These are phyloP conservation scores for Sinocyclocheilus rhinocerous DNA, from an alignment of 2,113 vertebrate species.

Conservation along the genomic window DNA sequence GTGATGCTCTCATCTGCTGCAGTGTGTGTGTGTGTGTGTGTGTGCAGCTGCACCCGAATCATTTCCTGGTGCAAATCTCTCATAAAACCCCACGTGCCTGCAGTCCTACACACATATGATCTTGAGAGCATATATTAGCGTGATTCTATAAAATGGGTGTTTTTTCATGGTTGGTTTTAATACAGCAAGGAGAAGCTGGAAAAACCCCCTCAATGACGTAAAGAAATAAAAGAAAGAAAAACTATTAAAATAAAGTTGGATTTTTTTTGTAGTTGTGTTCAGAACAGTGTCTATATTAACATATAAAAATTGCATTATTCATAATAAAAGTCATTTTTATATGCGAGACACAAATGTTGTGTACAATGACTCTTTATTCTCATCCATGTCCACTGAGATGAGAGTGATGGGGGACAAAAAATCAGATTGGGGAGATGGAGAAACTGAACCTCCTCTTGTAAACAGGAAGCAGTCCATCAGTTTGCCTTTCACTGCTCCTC, in stretches of 20 bases:
- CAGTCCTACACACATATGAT: background rate
- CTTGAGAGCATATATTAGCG: background rate
- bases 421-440: conserved; percentile 30
- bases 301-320: background rate
- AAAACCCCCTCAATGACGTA: background rate
- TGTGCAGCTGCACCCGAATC: conserved; percentile 33
- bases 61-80: conserved; percentile 57
- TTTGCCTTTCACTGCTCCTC: background rate
- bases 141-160: background rate
- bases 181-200: background rate
- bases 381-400: background rate
- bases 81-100: background rate
- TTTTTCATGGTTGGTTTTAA: background rate
- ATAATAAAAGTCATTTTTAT: background rate
- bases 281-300: background rate
- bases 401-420: conserved; percentile 4
- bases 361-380: background rate
- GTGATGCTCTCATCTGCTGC: conserved; percentile 2
- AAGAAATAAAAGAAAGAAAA: background rate
- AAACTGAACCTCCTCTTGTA: conserved; percentile 36
- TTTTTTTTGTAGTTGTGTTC: background rate
- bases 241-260: background rate
- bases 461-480: conserved; percentile 52
- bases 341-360: background rate
- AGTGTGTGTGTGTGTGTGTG: conserved; percentile 20